Base-by-base conservation (phyloP, 2,888 invertebrate genomes). In the Exephanes ischioxanthus region DNA sequence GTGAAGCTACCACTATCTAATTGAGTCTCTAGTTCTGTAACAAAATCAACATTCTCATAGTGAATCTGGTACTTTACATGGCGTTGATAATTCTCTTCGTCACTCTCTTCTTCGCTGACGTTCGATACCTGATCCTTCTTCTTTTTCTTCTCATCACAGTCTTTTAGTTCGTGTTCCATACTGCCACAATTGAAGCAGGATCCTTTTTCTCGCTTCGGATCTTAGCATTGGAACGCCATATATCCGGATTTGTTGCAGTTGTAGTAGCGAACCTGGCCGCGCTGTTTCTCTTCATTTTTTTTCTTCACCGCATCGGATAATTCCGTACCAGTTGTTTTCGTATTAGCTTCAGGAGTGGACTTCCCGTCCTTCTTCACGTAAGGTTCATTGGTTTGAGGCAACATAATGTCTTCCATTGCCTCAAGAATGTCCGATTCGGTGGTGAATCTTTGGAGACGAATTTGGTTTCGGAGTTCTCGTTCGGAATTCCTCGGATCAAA, bases 1-100 rank as follows among this genome's bases (percentile, higher is more conserved):
- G 73, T 76, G 16, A 79, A 55, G 22, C 86, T 84, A 41, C 86
- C 72, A 11, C 81, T 70, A 45, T 84, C 84, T 26, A 84, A n/a
- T 26, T 84, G 61, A 6, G 84, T 75, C 14, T 45, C 55, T 61
- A 77, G 61, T 9, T 41, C 41, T 41, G 41, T 9, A 41, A 9
- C 9, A 41, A 41, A 41, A 41, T 41, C 9, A 41, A 41, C 0
- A 41, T 41, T 9, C 41, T 41, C 41, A 41, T 41, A 41, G 41
- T 9, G 41, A 9, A 9, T 9, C 41, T 9, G 41, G 33, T 9
- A 67, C 19, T 66, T 45, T 51, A 68, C 30, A 68, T 33, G 45
- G 37, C 80, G 11, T 22, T 9, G 58, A 22, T 22, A 58, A 19
- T 51, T 5, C 16, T 58, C 7, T 22, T 22, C 11, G 11, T 22